These are phyloP conservation scores for Metopolophium dirhodum DNA, from an alignment of 1,140 invertebrate species.

Conservation along the genomic window DNA sequence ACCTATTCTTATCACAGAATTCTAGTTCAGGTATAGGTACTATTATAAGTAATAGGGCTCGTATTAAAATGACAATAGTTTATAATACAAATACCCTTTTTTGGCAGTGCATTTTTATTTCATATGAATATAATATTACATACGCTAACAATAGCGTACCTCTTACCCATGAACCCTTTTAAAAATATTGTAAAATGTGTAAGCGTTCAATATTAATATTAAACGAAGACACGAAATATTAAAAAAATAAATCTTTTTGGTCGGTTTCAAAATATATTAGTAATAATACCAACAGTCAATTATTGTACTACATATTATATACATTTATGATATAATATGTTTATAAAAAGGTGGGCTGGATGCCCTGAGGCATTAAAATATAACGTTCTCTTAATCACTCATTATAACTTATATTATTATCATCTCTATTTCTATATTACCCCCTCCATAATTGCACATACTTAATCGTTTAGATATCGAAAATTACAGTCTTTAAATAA, in stretches of 20 bases:
- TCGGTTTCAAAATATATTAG: background rate
- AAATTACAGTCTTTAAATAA: constrained; percentile 4
- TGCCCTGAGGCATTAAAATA: background rate
- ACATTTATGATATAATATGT: background rate
- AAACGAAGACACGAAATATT: background rate
- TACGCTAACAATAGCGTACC: background rate
- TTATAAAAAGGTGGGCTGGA: background rate
- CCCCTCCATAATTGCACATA: background rate
- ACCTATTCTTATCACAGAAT: background rate
- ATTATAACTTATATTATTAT: background rate
- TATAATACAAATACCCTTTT: background rate
- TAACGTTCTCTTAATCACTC: background rate
- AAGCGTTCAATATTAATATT: background rate
- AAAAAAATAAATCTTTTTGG: background rate
- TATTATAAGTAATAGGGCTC: background rate
- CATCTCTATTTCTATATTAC: too few relatives aligned
- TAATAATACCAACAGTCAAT: background rate
- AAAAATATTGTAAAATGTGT: background rate
- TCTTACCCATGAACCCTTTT: background rate
- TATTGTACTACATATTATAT: background rate
- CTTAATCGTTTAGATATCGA: background rate
- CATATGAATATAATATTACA: background rate
- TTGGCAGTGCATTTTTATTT: background rate
- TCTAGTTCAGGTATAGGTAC: background rate
- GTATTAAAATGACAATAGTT: background rate